phyloP scores from a whole-genome alignment of 2,797 vertebrate species.

The Pristis pectinata region DNA sequence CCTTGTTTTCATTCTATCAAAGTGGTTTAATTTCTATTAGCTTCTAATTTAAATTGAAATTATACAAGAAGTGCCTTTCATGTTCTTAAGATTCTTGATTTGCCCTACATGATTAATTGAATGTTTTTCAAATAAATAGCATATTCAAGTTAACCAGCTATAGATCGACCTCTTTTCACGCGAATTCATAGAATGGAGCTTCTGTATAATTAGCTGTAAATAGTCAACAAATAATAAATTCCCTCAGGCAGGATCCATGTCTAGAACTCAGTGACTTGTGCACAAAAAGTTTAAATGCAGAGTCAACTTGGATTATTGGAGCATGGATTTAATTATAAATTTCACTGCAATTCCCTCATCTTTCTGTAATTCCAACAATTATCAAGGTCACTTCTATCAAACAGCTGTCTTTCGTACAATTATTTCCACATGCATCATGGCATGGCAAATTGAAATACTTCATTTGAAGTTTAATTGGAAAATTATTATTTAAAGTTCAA shows the following conservation, averaged over 20 bases:
- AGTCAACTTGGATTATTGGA: not conserved
- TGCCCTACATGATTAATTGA: not conserved
- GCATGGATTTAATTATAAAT: not conserved
- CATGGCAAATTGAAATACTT: not conserved
- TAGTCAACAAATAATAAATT: not conserved
- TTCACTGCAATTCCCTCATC: not conserved
- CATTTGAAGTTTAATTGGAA: no score
- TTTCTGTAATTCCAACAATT: not conserved
- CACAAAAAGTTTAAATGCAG: not conserved
- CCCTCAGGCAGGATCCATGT: not conserved
- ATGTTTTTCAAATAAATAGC: not conserved
- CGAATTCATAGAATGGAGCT: not conserved
- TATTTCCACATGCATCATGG: not conserved
- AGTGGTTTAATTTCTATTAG: not conserved
- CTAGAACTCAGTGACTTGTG: not conserved
- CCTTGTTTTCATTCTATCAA: not conserved
- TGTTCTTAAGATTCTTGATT: not conserved
- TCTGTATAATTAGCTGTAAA: not conserved
- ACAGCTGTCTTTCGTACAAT: not conserved
- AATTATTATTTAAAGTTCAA: not conserved
- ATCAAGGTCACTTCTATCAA: not conserved
- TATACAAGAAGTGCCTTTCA: not conserved
- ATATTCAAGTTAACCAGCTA: not conserved
- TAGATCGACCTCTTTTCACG: not conserved
- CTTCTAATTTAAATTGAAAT: not conserved